phyloP scores from a whole-genome alignment of 2,113 vertebrate genomes.

The Oryzias melastigma region DNA sequence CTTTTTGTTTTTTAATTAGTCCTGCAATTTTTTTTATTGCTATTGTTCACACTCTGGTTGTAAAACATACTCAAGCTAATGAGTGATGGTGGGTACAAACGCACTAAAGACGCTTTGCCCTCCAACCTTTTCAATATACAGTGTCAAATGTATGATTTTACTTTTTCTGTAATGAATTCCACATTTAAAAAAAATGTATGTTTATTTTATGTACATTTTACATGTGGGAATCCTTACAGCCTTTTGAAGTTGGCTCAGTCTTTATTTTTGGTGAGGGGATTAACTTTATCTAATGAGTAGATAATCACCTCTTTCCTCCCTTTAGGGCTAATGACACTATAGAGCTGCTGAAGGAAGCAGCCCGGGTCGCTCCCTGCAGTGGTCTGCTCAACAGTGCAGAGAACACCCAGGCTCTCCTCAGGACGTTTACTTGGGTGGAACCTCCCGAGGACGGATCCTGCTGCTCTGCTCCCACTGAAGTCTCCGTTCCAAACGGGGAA shows the following conservation, averaged over 20 bases:
- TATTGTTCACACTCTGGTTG: too few relatives aligned
- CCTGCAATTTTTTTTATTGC: too few relatives aligned
- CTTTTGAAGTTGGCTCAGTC: neutral
- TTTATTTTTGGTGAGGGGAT: neutral
- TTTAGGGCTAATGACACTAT: slow-evolving; percentile 51
- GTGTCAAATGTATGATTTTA: too few relatives aligned
- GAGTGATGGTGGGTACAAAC: too few relatives aligned
- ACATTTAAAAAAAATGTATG: too few relatives aligned
- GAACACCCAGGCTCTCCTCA: slow-evolving; percentile 68
- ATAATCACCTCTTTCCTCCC: slow-evolving; percentile 8
- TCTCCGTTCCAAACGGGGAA: neutral
- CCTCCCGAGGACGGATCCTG: slow-evolving; percentile 47
- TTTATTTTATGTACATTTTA: too few relatives aligned
- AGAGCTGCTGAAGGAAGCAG: slow-evolving; percentile 54
- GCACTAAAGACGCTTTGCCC: too few relatives aligned
- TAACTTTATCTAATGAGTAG: neutral
- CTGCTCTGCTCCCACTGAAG: slow-evolving; percentile 5
- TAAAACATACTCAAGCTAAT: too few relatives aligned
- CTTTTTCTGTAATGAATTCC: too few relatives aligned
- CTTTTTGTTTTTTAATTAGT: too few relatives aligned
- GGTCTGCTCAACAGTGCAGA: slow-evolving; percentile 38
- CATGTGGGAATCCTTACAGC: fast-evolving
- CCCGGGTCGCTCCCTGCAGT: slow-evolving; percentile 27
- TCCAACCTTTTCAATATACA: too few relatives aligned
- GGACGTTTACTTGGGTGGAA: slow-evolving; percentile 71